Evolutionary conservation across 2,888 invertebrate species (phyloP).

Genomic region (Sarcophaga subvicina): DNA sequence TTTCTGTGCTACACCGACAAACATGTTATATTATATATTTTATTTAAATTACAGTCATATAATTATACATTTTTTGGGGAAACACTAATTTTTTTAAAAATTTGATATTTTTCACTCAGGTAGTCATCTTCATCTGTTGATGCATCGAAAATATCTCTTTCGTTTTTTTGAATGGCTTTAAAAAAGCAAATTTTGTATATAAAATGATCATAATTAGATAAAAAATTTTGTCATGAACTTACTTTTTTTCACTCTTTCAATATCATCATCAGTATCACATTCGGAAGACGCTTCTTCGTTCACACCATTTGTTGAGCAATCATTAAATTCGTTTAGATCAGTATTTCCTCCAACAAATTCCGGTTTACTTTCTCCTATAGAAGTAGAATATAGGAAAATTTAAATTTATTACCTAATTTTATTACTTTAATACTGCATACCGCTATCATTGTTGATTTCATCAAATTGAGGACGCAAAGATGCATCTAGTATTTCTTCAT

Average conservation of each 20-base stretch:
- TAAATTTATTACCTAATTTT: background rate
- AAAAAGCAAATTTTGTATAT: background rate
- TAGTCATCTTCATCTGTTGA: conserved; percentile 80
- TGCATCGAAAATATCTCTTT: conserved; percentile 74
- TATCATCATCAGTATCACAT: conserved; percentile 80
- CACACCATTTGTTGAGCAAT: conserved; percentile 5
- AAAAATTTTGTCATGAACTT: conserved; percentile 1
- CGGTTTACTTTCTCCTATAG: background rate
- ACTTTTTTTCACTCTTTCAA: conserved; percentile 75
- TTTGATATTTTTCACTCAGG: conserved; percentile 67
- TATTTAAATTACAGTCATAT: too few species aligned
- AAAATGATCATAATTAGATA: background rate
- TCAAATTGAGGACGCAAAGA: conserved; percentile 68
- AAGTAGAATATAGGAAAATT: background rate
- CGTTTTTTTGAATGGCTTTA: background rate
- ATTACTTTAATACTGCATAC: background rate
- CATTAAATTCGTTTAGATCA: conserved; percentile 24
- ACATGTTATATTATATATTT: too few species aligned
- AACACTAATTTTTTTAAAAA: too few species aligned
- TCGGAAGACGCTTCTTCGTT: conserved; percentile 71
- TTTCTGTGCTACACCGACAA: too few species aligned
- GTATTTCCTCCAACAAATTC: conserved; percentile 8
- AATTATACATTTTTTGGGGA: too few species aligned
- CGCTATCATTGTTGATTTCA: background rate
- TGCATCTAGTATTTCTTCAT: conserved; percentile 78